A percentile compares a stretch with the other conserved stretches of the same genome.
Evolutionary conservation across 2,113 vertebrate species (phyloP).

Genomic region (Corythornis cristatus): DNA sequence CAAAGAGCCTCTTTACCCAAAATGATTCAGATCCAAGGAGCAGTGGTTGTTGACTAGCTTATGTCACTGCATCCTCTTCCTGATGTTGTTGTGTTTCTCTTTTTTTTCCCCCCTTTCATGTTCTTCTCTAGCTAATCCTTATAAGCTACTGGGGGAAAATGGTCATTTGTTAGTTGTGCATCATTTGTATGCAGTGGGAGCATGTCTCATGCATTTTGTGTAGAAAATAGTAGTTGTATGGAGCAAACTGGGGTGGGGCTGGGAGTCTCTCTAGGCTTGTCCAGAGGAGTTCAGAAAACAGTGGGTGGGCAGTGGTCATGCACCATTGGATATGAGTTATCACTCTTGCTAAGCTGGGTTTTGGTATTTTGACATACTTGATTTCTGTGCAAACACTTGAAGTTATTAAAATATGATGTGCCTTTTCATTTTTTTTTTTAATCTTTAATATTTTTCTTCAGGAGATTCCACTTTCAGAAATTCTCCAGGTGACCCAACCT

Average conservation of each 20-base stretch:
- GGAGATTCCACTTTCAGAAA: constrained; percentile 99
- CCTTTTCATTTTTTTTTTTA: constrained; percentile 54
- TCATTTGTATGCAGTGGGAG: not conserved
- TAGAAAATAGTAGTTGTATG: not conserved
- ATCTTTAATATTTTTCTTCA: constrained; percentile 72
- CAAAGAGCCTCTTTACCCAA: not conserved
- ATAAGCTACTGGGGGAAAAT: not conserved
- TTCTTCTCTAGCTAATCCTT: not conserved
- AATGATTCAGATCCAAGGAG: fast-evolving
- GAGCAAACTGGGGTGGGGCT: not conserved
- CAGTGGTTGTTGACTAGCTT: not conserved
- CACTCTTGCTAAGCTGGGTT: not conserved
- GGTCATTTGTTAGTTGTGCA: not conserved
- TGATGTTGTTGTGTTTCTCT: not conserved
- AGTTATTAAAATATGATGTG: not conserved
- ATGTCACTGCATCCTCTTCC: not conserved
- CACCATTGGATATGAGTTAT: not conserved
- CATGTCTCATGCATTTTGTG: not conserved
- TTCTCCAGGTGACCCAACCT: constrained; percentile 91
- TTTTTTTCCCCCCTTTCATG: not conserved
- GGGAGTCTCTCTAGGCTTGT: not conserved
- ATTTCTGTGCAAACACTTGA: not conserved
- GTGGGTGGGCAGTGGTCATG: not conserved
- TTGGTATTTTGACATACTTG: not conserved
- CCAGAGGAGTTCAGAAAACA: not conserved